Percentiles rank a stretch among this genome's conserved stretches.
Evolutionary conservation across 1,140 invertebrate species (phyloP).

Genomic region (Drosophila rhopaloa): DNA sequence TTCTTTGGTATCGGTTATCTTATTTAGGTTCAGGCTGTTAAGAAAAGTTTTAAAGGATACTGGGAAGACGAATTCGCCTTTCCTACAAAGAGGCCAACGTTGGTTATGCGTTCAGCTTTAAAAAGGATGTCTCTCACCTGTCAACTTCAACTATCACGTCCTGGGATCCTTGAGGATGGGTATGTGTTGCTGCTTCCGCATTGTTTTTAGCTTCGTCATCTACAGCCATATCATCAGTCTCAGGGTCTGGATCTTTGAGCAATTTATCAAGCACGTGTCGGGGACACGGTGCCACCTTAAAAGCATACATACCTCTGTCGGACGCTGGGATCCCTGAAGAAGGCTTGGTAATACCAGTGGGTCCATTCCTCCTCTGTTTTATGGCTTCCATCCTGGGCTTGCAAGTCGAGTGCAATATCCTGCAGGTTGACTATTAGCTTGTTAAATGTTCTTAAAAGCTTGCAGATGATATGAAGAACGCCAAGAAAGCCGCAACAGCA

Average conservation of each 20-base stretch:
- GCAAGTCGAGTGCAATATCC: background rate
- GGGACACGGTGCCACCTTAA: constrained; percentile 2
- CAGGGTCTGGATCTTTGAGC: background rate
- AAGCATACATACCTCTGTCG: background rate
- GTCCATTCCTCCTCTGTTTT: constrained; percentile 27
- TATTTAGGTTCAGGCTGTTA: background rate
- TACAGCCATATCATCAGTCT: background rate
- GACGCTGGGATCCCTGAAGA: constrained; percentile 10
- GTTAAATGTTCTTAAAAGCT: background rate
- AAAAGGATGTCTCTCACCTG: background rate
- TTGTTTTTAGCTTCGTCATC: too few species aligned
- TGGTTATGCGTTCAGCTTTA: background rate
- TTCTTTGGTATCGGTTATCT: background rate
- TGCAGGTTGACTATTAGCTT: constrained; percentile 8
- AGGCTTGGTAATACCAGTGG: constrained; percentile 21
- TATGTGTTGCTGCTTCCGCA: too few species aligned
- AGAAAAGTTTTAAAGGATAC: constrained; percentile 4
- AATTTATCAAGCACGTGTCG: background rate
- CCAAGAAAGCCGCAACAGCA: too few species aligned
- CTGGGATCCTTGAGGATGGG: too few species aligned
- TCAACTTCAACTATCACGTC: background rate
- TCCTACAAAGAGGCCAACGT: background rate
- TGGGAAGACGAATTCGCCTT: constrained; percentile 21
- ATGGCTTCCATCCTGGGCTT: background rate
- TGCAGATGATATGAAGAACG: too few species aligned